A percentile compares a stretch with the other conserved stretches of the same genome.
These are phyloP conservation scores for Piaya cayana DNA, from an alignment of 2,113 vertebrate genomes.

Conservation along the genomic window DNA sequence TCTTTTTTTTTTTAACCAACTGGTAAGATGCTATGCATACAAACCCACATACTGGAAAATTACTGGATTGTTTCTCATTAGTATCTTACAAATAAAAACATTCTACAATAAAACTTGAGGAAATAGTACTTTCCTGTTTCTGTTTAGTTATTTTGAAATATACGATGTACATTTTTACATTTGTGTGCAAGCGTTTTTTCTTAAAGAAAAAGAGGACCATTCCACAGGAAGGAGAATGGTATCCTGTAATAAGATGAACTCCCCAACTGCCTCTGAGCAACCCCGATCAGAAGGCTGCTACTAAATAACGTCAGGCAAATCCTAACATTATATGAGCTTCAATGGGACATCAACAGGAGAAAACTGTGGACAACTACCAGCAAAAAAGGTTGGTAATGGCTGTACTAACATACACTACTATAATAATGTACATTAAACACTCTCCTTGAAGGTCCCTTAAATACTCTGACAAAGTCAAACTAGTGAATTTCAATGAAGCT, in stretches of 20 bases:
- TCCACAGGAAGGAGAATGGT: slow-evolving; percentile 22
- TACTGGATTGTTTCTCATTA: not conserved
- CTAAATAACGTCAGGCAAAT: not conserved
- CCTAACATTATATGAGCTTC: not conserved
- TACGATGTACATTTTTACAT: slow-evolving; percentile 4
- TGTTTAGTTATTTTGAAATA: not conserved
- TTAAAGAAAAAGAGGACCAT: not conserved
- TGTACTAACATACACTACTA: slow-evolving; percentile 7
- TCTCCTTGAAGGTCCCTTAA: not conserved
- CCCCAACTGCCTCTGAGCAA: not conserved
- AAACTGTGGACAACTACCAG: slow-evolving; percentile 50
- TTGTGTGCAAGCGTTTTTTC: not conserved
- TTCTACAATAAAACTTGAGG: slow-evolving; percentile 24
- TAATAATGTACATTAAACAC: slow-evolving; percentile 10
- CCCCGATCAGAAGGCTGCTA: not conserved
- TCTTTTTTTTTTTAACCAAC: not conserved
- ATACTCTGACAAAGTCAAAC: slow-evolving; percentile 40
- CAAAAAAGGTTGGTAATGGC: slow-evolving; percentile 23
- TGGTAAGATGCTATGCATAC: not conserved
- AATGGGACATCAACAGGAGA: slow-evolving; percentile 26
- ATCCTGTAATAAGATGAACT: not conserved
- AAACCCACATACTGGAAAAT: slow-evolving; percentile 33
- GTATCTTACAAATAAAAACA: slow-evolving; percentile 4
- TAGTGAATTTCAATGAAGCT: slow-evolving; percentile 16
- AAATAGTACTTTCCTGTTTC: not conserved